Base-by-base conservation (phyloP, 2,797 vertebrate genomes). In the Lophotriccus pileatus region DNA sequence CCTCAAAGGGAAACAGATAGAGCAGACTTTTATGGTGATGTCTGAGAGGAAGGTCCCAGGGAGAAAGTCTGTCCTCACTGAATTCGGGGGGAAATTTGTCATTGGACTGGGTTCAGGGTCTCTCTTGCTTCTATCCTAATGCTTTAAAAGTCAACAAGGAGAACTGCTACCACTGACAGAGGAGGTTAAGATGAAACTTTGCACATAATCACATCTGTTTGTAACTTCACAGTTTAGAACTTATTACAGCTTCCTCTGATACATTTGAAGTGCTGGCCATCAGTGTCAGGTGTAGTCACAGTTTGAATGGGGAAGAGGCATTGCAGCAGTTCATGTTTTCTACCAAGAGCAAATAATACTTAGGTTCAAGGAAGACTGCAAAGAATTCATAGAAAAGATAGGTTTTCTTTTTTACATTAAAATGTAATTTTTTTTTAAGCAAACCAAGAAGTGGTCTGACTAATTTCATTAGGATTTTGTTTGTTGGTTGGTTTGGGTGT, bases 171-270 rank as follows among this genome's bases (percentile, higher is more conserved):
- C 19, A 7, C 5, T n/a, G 17, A 8, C 23, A 32, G 47, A 84
- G 23, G 19, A 66, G n/a, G 16, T 39, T 41, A 47, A 72, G 28
- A 34, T 4, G 25, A 84, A 67, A 41, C 8, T 66, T 75, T 47
- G 36, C 7, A 34, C 0, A 0, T 50, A 64, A 30, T 2, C 34
- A 34, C 6, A 44, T 28, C 36, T 58, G 17, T 24, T 69, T 72
- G 25, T 69, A 66, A 20, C 36, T 53, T 85, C 16, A 4, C 23
- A 63, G 0, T 66, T 84, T 23, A 37, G 34, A 22, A 34, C 69
- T 62, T 52, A 37, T 69, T 66, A 4, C 23, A 8, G 0, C 8
- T 53, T 62, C 37, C 34, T 91, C 32, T 76, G 32, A 14, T 46
- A 16, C 8, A 2, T 52, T 62, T 60, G n/a, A 22, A 25, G 3